phyloP scores from a whole-genome alignment of 2,888 invertebrate species.

The Venusia cambrica region DNA sequence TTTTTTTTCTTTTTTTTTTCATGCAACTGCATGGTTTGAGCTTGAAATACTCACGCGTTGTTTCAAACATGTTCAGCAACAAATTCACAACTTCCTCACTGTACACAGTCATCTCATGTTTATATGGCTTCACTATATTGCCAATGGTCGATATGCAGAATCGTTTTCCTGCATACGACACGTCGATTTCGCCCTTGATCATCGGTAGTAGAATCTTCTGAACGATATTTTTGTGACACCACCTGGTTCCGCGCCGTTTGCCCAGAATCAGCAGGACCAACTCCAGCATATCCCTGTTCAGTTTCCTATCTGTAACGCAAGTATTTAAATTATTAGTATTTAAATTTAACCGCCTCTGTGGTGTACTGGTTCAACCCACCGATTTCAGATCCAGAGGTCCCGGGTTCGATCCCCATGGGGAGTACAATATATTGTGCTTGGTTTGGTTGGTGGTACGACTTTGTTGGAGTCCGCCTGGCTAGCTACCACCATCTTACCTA shows the following conservation, averaged over 20 bases:
- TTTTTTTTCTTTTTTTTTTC: too few species aligned
- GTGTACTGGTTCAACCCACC: too few species aligned
- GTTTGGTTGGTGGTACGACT: too few species aligned
- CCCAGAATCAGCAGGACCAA: constrained; percentile 59
- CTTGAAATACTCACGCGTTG: constrained; percentile 57
- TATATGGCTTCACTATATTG: constrained; percentile 64
- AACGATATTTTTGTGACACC: constrained; percentile 66
- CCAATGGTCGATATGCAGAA: constrained; percentile 64
- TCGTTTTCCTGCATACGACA: constrained; percentile 40
- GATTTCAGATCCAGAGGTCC: too few species aligned
- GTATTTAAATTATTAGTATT: too few species aligned
- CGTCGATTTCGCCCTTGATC: constrained; percentile 44
- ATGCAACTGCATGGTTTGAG: too few species aligned
- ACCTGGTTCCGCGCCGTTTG: constrained; percentile 64
- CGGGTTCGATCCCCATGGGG: too few species aligned
- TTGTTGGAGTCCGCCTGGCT: too few species aligned
- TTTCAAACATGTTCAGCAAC: constrained; percentile 50
- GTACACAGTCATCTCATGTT: constrained; percentile 63
- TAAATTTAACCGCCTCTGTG: too few species aligned
- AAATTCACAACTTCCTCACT: constrained; percentile 60
- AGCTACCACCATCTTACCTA: too few species aligned
- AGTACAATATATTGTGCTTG: too few species aligned
- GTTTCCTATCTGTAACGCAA: constrained; percentile 40
- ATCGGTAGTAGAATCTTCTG: constrained; percentile 57
- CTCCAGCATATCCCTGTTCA: constrained; percentile 58